These are phyloP conservation scores for Eutrigla gurnardus DNA, from an alignment of 2,797 vertebrate species.

Conservation along the genomic window DNA sequence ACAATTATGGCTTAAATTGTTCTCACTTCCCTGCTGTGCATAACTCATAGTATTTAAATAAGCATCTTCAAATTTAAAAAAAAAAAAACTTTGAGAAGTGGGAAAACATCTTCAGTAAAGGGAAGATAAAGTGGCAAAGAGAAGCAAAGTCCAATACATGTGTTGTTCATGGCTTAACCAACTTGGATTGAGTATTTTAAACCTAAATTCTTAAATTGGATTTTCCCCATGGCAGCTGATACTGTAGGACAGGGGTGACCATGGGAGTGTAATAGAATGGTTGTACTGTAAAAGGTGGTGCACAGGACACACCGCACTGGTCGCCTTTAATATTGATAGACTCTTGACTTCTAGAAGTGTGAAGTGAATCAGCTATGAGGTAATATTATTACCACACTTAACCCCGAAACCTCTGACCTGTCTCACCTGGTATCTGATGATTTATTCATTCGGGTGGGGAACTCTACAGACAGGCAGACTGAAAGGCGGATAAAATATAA, in stretches of 20 bases:
- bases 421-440: slow-evolving; percentile 45
- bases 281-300: slow-evolving; percentile 15
- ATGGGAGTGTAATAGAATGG: background rate
- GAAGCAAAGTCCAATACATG: background rate
- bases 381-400: slow-evolving; percentile 59
- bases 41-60: background rate
- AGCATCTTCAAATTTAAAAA: background rate
- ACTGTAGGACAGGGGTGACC: background rate
- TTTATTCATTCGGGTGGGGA: slow-evolving; percentile 58
- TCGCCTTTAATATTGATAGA: slow-evolving; percentile 57
- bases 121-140: background rate
- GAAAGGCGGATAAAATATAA: slow-evolving; percentile 19
- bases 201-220: background rate
- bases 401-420: slow-evolving; percentile 58
- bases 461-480: slow-evolving; percentile 19
- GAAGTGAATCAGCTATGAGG: slow-evolving; percentile 43
- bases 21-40: background rate
- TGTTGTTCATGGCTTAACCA: background rate
- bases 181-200: background rate
- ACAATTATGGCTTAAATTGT: background rate
- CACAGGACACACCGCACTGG: slow-evolving; percentile 1
- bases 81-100: background rate
- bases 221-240: background rate
- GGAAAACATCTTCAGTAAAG: background rate
- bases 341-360: slow-evolving; percentile 36